Percentiles rank a stretch among this genome's conserved stretches.
Conservation (phyloP, 2,797 vertebrate species). For the Enteromius argenteus region DNA sequence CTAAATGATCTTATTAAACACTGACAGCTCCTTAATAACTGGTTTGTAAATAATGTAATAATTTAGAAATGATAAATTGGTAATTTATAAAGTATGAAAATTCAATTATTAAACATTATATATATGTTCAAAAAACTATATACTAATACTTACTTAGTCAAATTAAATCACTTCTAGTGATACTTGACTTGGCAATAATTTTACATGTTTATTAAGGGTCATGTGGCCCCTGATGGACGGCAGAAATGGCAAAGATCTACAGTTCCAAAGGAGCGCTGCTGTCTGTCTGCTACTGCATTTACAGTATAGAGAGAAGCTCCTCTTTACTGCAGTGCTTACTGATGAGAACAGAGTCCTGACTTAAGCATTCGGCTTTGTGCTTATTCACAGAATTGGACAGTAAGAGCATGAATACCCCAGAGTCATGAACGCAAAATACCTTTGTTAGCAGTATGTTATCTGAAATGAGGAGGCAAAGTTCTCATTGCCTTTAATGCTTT, state of each 20-base stretch:
- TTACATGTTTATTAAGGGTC: conserved; percentile 29
- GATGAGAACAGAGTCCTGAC: conserved; percentile 49
- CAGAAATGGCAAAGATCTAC: conserved; percentile 14
- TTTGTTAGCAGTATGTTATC: not conserved
- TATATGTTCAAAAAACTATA: too few species aligned
- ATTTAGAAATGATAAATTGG: too few species aligned
- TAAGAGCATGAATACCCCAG: conserved; percentile 38
- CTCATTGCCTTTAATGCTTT: not conserved
- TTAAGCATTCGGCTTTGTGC: conserved; percentile 63
- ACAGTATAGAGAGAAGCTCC: conserved; percentile 41
- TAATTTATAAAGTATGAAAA: too few species aligned
- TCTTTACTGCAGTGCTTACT: conserved; percentile 50
- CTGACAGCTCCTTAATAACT: too few species aligned
- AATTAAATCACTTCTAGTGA: not conserved
- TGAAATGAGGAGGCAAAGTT: not conserved
- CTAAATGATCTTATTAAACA: too few species aligned
- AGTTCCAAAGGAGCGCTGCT: conserved; percentile 36
- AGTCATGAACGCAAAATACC: not conserved
- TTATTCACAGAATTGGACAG: conserved; percentile 64
- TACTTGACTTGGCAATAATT: not conserved
- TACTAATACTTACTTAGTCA: not conserved
- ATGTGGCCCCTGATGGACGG: conserved; percentile 14
- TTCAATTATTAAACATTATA: too few species aligned
- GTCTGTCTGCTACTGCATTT: conserved; percentile 20
- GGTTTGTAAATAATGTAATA: too few species aligned